Percentiles rank a stretch among this genome's conserved stretches.
phyloP scores from a whole-genome alignment of 2,888 invertebrate species.

The Drepanosiphum platanoidis region DNA sequence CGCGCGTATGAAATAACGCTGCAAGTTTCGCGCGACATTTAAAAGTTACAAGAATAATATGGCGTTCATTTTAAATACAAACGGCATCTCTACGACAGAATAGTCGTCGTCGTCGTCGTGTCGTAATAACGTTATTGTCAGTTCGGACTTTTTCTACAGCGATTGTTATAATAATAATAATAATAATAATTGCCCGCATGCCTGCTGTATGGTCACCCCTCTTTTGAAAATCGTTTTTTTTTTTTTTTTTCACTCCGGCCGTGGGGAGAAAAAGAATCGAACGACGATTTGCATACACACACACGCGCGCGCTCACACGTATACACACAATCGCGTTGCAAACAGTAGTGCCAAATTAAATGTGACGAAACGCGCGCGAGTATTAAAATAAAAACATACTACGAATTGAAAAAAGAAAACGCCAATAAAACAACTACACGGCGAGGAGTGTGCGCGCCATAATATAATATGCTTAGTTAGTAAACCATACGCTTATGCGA shows the following conservation, averaged over 20 bases:
- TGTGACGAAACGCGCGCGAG: background rate
- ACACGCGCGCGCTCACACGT: too few relatives aligned
- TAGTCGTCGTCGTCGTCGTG: background rate
- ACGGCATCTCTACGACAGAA: too few relatives aligned
- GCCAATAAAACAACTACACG: too few relatives aligned
- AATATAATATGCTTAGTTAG: too few relatives aligned
- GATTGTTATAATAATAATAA: constrained; percentile 11
- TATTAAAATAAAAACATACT: constrained; percentile 12
- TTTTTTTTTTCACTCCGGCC: constrained; percentile 26
- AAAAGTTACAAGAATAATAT: background rate
- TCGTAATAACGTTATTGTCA: background rate
- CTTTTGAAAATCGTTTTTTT: constrained; percentile 52
- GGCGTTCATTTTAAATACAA: background rate
- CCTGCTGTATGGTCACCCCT: constrained; percentile 45
- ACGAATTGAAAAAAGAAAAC: background rate
- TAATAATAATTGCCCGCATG: constrained; percentile 38
- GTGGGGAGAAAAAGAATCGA: constrained; percentile 46
- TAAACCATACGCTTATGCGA: background rate
- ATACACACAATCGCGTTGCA: background rate
- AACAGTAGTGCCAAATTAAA: constrained; percentile 61
- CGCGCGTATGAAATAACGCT: too few relatives aligned
- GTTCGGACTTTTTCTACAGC: constrained; percentile 26
- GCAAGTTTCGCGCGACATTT: background rate
- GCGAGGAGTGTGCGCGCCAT: background rate
- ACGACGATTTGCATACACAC: constrained; percentile 45